phyloP scores from a whole-genome alignment of 2,797 vertebrate species.

The Trematomus bernacchii region DNA sequence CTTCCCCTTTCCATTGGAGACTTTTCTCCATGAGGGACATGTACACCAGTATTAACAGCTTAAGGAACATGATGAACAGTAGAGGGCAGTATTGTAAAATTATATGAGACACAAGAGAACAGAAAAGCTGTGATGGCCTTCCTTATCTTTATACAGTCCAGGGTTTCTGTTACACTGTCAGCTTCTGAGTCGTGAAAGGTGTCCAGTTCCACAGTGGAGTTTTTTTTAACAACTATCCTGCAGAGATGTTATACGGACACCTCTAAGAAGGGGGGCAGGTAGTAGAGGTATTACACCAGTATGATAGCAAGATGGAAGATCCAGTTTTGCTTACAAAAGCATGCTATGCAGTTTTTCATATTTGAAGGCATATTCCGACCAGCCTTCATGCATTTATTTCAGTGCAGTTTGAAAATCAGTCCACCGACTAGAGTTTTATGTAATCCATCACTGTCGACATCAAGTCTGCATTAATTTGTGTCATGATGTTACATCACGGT shows the following conservation, averaged over 20 bases:
- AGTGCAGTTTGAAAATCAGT: not conserved
- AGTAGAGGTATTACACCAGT: not conserved
- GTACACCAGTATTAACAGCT: not conserved
- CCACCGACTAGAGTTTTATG: too few species aligned
- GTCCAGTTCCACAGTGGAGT: slow-evolving; percentile 32
- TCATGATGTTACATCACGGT: slow-evolving; percentile 1
- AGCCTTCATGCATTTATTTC: not conserved
- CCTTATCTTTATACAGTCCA: slow-evolving; percentile 7
- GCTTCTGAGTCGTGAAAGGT: slow-evolving; percentile 27
- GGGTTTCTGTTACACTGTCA: slow-evolving; percentile 38
- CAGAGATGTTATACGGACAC: not conserved
- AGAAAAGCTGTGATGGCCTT: not conserved
- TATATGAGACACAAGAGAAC: not conserved
- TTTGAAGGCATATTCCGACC: not conserved
- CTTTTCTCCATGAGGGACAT: too few species aligned
- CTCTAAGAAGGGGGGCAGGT: not conserved
- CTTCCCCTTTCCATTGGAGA: not conserved
- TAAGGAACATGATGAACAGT: not conserved
- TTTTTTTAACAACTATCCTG: slow-evolving; percentile 10
- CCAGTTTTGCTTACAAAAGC: not conserved
- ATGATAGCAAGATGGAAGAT: not conserved
- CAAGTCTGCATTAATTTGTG: slow-evolving; percentile 13
- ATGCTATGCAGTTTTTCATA: not conserved
- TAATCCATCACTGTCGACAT: slow-evolving; percentile 28
- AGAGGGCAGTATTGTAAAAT: slow-evolving; percentile 48